Conservation (phyloP, 2,888 invertebrate genomes). For the Cephus nigrinus region DNA sequence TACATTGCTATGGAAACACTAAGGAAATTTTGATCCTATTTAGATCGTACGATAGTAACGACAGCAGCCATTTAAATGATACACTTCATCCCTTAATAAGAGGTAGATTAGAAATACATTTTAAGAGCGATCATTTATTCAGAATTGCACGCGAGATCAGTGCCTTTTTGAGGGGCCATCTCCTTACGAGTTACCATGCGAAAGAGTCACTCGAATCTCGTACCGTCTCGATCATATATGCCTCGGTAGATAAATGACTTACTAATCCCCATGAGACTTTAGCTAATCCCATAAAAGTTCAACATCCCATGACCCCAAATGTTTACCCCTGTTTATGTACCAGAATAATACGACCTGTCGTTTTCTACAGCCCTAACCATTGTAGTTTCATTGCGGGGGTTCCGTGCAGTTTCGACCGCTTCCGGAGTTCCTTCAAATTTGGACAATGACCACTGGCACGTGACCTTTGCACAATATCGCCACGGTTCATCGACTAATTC, state of each 20-base stretch:
- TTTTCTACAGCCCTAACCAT: background rate
- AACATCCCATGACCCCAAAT: conserved; percentile 49
- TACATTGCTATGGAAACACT: background rate
- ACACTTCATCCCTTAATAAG: background rate
- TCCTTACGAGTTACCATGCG: background rate
- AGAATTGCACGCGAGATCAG: background rate
- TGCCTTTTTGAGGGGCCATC: background rate
- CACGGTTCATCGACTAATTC: background rate
- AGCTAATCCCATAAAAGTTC: conserved; percentile 36
- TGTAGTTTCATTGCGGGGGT: background rate
- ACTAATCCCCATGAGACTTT: conserved; percentile 30
- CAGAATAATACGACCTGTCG: conserved; percentile 36
- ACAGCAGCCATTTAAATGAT: background rate
- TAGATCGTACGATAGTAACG: background rate
- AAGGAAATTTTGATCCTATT: background rate
- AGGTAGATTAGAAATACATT: background rate
- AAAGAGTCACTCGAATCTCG: background rate
- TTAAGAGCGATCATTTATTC: background rate
- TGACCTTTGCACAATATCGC: background rate
- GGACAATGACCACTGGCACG: background rate
- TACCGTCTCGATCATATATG: background rate
- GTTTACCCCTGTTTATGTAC: conserved; percentile 37
- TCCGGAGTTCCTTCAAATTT: background rate
- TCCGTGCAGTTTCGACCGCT: background rate
- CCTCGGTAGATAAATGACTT: conserved; percentile 36